Conservation (phyloP, 2,797 vertebrate species). For the Poeciliopsis gracilis region DNA sequence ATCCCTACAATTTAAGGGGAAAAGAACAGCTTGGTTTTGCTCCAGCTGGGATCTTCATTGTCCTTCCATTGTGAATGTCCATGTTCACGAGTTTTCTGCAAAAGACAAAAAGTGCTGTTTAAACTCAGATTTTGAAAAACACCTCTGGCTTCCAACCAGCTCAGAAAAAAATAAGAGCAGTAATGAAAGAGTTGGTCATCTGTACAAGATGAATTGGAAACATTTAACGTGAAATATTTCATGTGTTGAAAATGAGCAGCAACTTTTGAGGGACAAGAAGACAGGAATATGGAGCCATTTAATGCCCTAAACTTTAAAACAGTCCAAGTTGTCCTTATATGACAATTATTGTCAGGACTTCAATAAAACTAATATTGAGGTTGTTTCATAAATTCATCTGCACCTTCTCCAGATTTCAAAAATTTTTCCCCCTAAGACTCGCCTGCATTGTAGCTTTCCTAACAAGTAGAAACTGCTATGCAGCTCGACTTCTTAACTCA, state of each 20-base stretch:
- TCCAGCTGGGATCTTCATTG: neutral
- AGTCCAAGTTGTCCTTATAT: neutral
- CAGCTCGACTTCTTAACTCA: neutral
- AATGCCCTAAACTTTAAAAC: neutral
- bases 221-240: neutral
- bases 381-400: neutral
- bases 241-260: neutral
- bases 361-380: neutral
- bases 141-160: neutral
- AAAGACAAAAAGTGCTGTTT: neutral
- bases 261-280: neutral
- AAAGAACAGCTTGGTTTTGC: neutral
- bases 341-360: neutral
- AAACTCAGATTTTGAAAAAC: neutral
- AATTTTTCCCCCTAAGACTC: neutral
- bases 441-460: neutral
- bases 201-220: neutral
- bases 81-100: conserved; percentile 1
- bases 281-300: neutral
- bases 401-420: neutral
- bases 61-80: neutral
- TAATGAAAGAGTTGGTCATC: neutral
- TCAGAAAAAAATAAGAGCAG: neutral
- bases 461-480: neutral
- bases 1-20: neutral